Evolutionary conservation across 2,797 vertebrate species (phyloP).

Genomic region (Tachyglossus aculeatus): DNA sequence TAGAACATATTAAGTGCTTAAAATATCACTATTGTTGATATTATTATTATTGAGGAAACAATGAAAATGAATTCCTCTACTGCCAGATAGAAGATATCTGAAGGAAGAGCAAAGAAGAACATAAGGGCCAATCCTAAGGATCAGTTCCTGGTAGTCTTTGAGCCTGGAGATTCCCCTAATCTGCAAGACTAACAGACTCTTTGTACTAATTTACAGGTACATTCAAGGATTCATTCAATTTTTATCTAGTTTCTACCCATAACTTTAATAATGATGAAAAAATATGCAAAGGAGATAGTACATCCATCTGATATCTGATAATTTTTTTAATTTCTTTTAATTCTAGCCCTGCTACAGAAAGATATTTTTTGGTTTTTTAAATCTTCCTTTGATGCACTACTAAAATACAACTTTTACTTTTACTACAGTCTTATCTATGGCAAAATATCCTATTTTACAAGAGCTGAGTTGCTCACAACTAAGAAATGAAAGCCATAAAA

Average conservation of each 20-base stretch:
- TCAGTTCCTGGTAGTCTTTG: not conserved
- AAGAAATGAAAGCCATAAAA: constrained; percentile 53
- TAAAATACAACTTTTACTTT: constrained; percentile 51
- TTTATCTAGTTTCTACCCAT: constrained; percentile 1
- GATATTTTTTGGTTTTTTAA: constrained; percentile 53
- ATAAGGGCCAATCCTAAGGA: too few relatives aligned
- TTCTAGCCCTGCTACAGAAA: constrained; percentile 50
- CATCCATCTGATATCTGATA: constrained; percentile 40
- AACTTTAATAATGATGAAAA: constrained; percentile 33
- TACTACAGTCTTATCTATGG: constrained; percentile 52
- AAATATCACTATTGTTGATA: too few relatives aligned
- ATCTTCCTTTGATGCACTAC: constrained; percentile 31
- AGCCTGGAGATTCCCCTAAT: not conserved
- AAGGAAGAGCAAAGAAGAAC: too few relatives aligned
- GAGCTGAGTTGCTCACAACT: constrained; percentile 53
- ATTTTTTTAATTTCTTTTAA: constrained; percentile 58
- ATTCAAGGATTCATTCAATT: too few relatives aligned
- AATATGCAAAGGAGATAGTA: constrained; percentile 26
- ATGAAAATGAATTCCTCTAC: too few relatives aligned
- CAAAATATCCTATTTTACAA: constrained; percentile 34
- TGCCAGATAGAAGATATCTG: too few relatives aligned
- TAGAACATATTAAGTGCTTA: too few relatives aligned
- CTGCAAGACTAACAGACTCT: too few relatives aligned
- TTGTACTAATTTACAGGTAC: too few relatives aligned
- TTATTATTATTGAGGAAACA: too few relatives aligned